phyloP scores from a whole-genome alignment of 2,797 vertebrate species.

The Hydrolagus colliei region DNA sequence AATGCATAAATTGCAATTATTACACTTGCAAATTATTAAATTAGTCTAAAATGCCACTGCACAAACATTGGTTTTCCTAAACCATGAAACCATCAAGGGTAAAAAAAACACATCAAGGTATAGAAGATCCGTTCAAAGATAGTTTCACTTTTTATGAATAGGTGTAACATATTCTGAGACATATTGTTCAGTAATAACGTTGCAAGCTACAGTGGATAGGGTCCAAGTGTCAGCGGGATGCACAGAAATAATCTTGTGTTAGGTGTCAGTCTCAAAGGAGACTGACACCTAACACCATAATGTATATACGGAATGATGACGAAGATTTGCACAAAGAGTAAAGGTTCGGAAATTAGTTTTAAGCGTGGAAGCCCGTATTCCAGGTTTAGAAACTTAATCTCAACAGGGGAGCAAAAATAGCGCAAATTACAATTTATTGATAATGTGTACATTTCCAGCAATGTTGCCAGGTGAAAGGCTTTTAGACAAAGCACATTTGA shows the following conservation, averaged over 20 bases:
- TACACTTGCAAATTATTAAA: not conserved
- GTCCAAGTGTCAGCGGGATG: not conserved
- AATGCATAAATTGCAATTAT: not conserved
- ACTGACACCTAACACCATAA: too few species aligned
- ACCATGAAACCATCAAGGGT: not conserved
- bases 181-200: not conserved
- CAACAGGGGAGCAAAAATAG: not conserved
- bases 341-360: not conserved
- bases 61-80: too few species aligned
- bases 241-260: not conserved
- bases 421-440: not conserved
- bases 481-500: conserved; percentile 10
- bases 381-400: not conserved
- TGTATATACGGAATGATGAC: not conserved
- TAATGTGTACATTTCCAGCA: not conserved
- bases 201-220: not conserved
- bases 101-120: not conserved
- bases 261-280: not conserved
- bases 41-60: not conserved
- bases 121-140: not conserved
- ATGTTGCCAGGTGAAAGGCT: not conserved
- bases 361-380: too few species aligned
- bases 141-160: not conserved
- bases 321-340: not conserved
- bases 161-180: not conserved